Conservation (phyloP, 2,797 vertebrate species). For the Propithecus deckenii region DNA sequence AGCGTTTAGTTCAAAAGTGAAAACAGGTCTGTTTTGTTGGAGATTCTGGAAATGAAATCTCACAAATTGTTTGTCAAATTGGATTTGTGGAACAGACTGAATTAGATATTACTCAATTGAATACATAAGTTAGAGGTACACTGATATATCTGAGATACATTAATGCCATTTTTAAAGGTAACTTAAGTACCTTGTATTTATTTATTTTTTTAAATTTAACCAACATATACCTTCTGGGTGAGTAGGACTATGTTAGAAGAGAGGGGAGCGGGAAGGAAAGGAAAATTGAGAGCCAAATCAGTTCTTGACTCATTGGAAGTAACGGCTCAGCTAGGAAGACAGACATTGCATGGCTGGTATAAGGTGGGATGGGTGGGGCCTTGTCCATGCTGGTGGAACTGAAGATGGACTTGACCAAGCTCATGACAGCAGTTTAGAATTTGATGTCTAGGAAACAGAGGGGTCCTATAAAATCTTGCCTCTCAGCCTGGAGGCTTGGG, state of each 20-base stretch:
- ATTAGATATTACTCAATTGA: not conserved
- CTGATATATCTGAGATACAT: not conserved
- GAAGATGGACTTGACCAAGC: not conserved
- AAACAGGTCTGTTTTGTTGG: constrained; percentile 25
- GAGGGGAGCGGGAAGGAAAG: not conserved
- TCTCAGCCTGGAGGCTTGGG: not conserved
- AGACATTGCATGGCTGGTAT: not conserved
- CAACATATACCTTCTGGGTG: not conserved
- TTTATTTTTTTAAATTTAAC: not conserved
- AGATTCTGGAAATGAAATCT: constrained; percentile 20
- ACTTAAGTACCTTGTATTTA: not conserved
- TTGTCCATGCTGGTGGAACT: too few species aligned
- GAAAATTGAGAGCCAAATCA: not conserved
- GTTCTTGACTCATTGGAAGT: not conserved
- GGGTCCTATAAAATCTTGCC: not conserved
- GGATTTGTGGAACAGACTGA: constrained; percentile 10
- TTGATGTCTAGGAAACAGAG: not conserved
- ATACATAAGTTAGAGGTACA: not conserved
- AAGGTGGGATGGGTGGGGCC: not conserved
- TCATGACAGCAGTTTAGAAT: not conserved
- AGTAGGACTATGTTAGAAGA: not conserved
- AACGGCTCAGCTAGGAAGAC: not conserved
- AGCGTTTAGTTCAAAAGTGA: constrained; percentile 44
- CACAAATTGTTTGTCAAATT: constrained; percentile 43
- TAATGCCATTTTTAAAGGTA: not conserved